Percentiles rank a stretch among this genome's conserved stretches.
Evolutionary conservation across 1,140 invertebrate genomes (phyloP).

Genomic region (Drosophila dunni): DNA sequence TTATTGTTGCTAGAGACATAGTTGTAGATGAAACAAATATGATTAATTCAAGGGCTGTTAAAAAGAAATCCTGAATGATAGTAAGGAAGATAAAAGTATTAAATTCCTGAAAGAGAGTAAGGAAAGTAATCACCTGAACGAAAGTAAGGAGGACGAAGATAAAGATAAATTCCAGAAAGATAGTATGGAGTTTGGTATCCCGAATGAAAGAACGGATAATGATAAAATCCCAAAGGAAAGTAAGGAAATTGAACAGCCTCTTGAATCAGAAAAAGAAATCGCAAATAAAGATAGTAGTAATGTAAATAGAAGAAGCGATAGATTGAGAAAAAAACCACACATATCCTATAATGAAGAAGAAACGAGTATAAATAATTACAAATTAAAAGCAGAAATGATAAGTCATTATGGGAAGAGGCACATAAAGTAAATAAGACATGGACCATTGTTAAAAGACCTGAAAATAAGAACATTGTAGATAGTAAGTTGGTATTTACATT

Average conservation of each 20-base stretch:
- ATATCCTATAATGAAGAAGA: constrained; percentile 11
- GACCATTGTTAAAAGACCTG: no score
- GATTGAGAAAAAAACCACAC: constrained; percentile 4
- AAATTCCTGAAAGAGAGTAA: constrained; percentile 4
- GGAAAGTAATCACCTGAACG: constrained; percentile 13
- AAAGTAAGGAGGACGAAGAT: constrained; percentile 4
- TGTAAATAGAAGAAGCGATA: constrained; percentile 1
- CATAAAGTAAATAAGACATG: no score
- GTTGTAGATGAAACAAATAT: constrained; percentile 25
- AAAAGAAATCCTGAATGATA: constrained; percentile 16
- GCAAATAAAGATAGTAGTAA: neutral
- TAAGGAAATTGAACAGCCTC: constrained; percentile 2
- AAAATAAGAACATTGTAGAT: no score
- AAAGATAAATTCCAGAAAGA: constrained; percentile 11
- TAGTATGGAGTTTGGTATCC: constrained; percentile 3
- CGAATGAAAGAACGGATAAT: constrained; percentile 3
- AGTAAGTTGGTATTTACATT: no score
- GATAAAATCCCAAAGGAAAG: constrained; percentile 4
- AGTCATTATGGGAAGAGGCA: no score
- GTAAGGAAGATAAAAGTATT: constrained; percentile 1
- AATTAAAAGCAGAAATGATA: no score
- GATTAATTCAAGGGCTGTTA: constrained; percentile 8
- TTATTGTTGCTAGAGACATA: constrained; percentile 19
- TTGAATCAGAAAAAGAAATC: neutral
- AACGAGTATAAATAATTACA: constrained; percentile 1